These are phyloP conservation scores for Drosophila navojoa DNA, from an alignment of 1,140 invertebrate species.

Conservation along the genomic window DNA sequence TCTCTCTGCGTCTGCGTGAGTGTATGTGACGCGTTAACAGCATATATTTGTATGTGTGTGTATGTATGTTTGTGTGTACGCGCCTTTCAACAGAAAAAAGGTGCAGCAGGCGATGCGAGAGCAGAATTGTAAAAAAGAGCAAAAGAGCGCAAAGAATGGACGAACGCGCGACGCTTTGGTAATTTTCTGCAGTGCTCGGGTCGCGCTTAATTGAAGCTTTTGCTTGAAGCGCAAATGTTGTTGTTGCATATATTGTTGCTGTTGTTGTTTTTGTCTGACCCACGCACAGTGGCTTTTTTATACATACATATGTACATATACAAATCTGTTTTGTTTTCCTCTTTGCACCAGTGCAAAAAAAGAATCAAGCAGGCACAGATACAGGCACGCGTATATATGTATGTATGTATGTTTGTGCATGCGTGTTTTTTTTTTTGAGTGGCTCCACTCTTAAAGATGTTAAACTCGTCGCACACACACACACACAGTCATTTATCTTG, in stretches of 20 bases:
- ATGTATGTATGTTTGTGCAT: constrained; percentile 1
- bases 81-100: constrained; percentile 68
- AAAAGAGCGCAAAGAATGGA: constrained; percentile 31
- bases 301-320: background rate
- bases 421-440: constrained; percentile 9
- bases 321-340: constrained; percentile 7
- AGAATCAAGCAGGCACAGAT: background rate
- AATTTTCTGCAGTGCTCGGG: constrained; percentile 30
- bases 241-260: constrained; percentile 2
- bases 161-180: constrained; percentile 4
- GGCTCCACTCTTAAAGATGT: constrained; percentile 11
- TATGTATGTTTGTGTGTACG: constrained; percentile 19
- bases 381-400: background rate
- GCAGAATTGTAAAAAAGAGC: constrained; percentile 29
- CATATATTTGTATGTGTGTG: constrained; percentile 10
- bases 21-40: constrained; percentile 14
- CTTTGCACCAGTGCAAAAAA: constrained; percentile 2
- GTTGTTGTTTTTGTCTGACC: constrained; percentile 16
- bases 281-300: constrained; percentile 23
- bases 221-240: background rate
- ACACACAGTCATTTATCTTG: constrained; percentile 28
- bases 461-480: constrained; percentile 7
- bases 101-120: constrained; percentile 55
- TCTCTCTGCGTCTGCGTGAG: constrained; percentile 3
- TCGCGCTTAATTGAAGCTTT: constrained; percentile 43